Evolutionary conservation across 1,140 invertebrate genomes (phyloP).

Genomic region (Scaptodrosophila lebanonensis): DNA sequence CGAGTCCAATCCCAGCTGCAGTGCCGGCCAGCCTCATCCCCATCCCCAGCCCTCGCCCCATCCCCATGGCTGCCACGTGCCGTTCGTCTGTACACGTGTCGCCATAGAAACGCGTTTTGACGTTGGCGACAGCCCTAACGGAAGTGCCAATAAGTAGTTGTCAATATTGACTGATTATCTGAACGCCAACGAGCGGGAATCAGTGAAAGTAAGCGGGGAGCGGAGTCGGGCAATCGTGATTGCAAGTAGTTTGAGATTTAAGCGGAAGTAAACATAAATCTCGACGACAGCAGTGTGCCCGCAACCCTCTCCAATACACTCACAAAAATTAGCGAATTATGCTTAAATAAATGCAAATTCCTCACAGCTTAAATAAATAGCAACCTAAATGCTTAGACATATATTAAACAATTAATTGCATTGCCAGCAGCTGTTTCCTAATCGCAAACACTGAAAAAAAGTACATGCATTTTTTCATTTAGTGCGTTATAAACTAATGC

Average conservation of each 20-base stretch:
- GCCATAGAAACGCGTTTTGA: slow-evolving; percentile 13
- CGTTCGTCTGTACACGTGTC: slow-evolving; percentile 53
- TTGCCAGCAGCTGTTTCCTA: too few relatives aligned
- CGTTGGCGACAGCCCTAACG: slow-evolving; percentile 24
- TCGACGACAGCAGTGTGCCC: slow-evolving; percentile 17
- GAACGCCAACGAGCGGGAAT: slow-evolving; percentile 34
- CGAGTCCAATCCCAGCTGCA: too few relatives aligned
- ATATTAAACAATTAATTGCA: too few relatives aligned
- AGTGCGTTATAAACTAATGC: too few relatives aligned
- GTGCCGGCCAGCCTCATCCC: too few relatives aligned
- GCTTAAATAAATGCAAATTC: too few relatives aligned
- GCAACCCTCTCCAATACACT: too few relatives aligned
- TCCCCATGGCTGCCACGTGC: slow-evolving; percentile 6
- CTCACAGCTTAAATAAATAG: too few relatives aligned
- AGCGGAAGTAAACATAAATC: slow-evolving; percentile 70
- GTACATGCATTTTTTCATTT: too few relatives aligned
- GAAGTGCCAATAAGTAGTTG: slow-evolving; percentile 77
- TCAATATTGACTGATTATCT: slow-evolving; percentile 77
- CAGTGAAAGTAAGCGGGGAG: slow-evolving; percentile 5
- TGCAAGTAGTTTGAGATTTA: slow-evolving; percentile 55
- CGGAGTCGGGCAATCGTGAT: slow-evolving; percentile 38
- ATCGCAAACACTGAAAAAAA: too few relatives aligned
- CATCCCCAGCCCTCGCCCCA: neutral
- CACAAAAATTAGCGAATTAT: too few relatives aligned
- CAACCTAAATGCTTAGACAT: too few relatives aligned